Evolutionary conservation across 2,113 vertebrate species (phyloP).

Genomic region (Rattus rattus): DNA sequence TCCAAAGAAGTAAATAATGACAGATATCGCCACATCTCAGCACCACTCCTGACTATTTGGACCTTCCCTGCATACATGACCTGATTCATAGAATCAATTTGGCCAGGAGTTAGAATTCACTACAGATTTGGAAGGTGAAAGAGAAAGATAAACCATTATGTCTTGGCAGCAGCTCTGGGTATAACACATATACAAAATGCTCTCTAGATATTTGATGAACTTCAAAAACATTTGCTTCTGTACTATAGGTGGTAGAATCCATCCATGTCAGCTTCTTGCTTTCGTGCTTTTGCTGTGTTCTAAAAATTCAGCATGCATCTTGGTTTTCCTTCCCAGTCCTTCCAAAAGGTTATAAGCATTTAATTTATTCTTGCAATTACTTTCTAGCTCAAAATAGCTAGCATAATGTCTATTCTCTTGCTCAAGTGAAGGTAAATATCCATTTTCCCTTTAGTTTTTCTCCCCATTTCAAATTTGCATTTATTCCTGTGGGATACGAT

Average conservation of each 20-base stretch:
- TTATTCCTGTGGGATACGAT: background rate
- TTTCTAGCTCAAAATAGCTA: background rate
- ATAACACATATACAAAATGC: background rate
- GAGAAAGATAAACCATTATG: background rate
- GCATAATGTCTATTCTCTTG: background rate
- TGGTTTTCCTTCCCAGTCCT: background rate
- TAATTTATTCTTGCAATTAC: conserved; percentile 19
- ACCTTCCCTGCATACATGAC: background rate
- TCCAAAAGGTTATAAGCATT: background rate
- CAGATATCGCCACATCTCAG: background rate
- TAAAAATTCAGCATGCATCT: background rate
- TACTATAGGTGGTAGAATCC: background rate
- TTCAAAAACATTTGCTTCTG: background rate
- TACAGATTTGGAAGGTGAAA: conserved; percentile 4
- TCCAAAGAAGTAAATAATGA: background rate
- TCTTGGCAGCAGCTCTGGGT: conserved; percentile 30
- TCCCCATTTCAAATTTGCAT: background rate
- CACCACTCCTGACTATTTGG: background rate
- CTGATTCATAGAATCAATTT: background rate
- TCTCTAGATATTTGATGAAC: background rate
- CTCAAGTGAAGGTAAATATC: background rate
- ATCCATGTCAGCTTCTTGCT: background rate
- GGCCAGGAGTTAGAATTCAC: background rate
- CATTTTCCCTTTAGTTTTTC: background rate
- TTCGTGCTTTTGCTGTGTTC: background rate